These are phyloP conservation scores for Zoanthus sociatus DNA, from an alignment of 92 coral and sea anemone species.

Conservation along the genomic window DNA sequence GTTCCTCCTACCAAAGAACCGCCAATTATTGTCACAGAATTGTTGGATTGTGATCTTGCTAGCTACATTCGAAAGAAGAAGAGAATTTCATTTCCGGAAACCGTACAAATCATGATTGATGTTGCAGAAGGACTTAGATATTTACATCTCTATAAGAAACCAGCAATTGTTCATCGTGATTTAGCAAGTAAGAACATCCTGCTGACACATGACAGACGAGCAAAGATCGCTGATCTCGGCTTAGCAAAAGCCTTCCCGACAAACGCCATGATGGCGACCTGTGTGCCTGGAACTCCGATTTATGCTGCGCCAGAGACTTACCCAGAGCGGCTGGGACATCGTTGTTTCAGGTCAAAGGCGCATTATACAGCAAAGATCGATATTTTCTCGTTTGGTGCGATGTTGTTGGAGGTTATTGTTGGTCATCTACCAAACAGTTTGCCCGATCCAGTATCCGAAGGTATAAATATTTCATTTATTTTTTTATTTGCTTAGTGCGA, in stretches of 20 bases:
- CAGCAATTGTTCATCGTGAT: constrained; percentile 82
- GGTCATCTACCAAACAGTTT: constrained; percentile 74
- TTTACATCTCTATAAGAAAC: constrained; percentile 58
- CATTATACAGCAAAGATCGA: constrained; percentile 82
- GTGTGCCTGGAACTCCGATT: constrained; percentile 77
- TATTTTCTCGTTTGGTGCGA: constrained; percentile 87
- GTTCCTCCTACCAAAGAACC: constrained; percentile 65
- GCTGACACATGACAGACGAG: constrained; percentile 59
- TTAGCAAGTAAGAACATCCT: constrained; percentile 82
- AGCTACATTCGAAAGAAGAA: constrained; percentile 54
- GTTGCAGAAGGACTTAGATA: constrained; percentile 82
- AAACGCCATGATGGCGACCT: constrained; percentile 85
- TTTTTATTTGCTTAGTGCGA: not conserved
- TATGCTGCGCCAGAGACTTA: constrained; percentile 91
- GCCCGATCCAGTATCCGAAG: constrained; percentile 69
- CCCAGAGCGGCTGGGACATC: constrained; percentile 49
- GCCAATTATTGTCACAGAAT: constrained; percentile 81
- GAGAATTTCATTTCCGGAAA: constrained; percentile 69
- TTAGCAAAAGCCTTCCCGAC: constrained; percentile 81
- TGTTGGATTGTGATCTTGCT: constrained; percentile 73
- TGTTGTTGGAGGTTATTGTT: constrained; percentile 81
- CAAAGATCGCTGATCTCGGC: constrained; percentile 90
- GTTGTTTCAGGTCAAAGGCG: constrained; percentile 46
- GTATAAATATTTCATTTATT: constrained; percentile 11
- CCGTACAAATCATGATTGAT: constrained; percentile 74